These are phyloP conservation scores for Bedellia somnulentella DNA, from an alignment of 2,888 invertebrate species.

Conservation along the genomic window DNA sequence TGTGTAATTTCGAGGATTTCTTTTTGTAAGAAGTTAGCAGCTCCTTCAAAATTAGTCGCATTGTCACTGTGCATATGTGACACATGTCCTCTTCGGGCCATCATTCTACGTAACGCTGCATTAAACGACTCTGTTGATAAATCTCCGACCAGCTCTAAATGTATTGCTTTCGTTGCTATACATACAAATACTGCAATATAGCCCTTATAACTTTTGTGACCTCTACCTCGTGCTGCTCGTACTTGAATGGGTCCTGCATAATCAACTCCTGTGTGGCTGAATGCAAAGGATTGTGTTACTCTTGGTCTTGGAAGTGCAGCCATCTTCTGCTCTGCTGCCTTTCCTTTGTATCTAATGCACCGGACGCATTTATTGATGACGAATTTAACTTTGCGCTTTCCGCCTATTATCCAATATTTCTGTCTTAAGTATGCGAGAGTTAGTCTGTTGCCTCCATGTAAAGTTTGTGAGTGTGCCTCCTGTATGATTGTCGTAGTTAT, in stretches of 20 bases:
- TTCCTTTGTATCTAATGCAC: background rate
- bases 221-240: slow-evolving; percentile 1
- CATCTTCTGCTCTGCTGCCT: background rate
- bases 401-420: slow-evolving; percentile 2
- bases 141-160: too few relatives aligned
- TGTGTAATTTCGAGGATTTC: too few relatives aligned
- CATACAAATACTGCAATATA: too few relatives aligned
- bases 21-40: too few relatives aligned
- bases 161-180: too few relatives aligned
- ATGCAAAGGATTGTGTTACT: background rate
- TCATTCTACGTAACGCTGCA: too few relatives aligned
- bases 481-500: too few relatives aligned
- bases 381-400: background rate
- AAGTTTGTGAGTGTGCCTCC: too few relatives aligned
- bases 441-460: slow-evolving; percentile 3
- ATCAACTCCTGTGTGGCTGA: slow-evolving; percentile 2
- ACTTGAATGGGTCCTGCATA: slow-evolving; percentile 3
- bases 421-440: slow-evolving; percentile 2
- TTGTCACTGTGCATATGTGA: too few relatives aligned
- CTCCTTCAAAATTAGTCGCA: too few relatives aligned
- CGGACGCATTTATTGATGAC: background rate
- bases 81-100: too few relatives aligned
- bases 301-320: slow-evolving; percentile 2
- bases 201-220: slow-evolving; percentile 2
- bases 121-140: too few relatives aligned